A percentile compares a stretch with the other conserved stretches of the same genome.
Conservation (phyloP, 2,797 vertebrate genomes). For the Australoheros facetus region DNA sequence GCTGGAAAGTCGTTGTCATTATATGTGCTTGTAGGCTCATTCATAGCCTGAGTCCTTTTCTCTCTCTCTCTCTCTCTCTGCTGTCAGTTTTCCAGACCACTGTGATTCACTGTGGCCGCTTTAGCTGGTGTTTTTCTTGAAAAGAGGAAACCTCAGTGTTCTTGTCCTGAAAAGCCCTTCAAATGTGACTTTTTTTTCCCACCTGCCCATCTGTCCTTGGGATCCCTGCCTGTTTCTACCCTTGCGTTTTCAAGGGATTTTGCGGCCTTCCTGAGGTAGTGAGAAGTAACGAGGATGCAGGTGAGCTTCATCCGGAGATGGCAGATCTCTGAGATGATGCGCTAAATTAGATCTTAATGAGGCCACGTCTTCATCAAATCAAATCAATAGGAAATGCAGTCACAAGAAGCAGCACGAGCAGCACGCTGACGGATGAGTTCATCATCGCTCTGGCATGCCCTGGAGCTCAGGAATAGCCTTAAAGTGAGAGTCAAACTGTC, state of each 20-base stretch:
- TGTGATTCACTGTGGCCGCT: slow-evolving; percentile 45
- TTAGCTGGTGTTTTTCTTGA: slow-evolving; percentile 21
- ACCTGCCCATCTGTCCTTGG: background rate
- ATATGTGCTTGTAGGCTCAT: slow-evolving; percentile 6
- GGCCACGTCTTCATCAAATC: slow-evolving; percentile 48
- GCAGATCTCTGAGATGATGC: slow-evolving; percentile 24
- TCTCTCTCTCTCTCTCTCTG: background rate
- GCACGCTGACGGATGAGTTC: slow-evolving; percentile 43
- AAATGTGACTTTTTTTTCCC: background rate
- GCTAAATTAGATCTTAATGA: slow-evolving; percentile 59
- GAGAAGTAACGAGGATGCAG: slow-evolving; percentile 9
- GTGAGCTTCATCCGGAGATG: background rate
- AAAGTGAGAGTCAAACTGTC: slow-evolving; percentile 62
- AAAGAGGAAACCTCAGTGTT: background rate
- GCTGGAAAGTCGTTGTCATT: slow-evolving; percentile 48
- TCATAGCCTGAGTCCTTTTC: background rate
- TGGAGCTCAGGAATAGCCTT: slow-evolving; percentile 40
- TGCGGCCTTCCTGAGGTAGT: background rate
- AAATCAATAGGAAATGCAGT: slow-evolving; percentile 42
- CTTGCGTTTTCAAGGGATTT: background rate
- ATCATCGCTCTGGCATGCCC: slow-evolving; percentile 40
- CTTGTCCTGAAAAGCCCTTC: slow-evolving; percentile 1
- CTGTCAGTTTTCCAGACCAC: slow-evolving; percentile 22
- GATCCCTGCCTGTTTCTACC: background rate
- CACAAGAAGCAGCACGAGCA: slow-evolving; percentile 25